These are phyloP conservation scores for Cyprinodon brontotheroides DNA, from an alignment of 2,113 vertebrate species.

Conservation along the genomic window DNA sequence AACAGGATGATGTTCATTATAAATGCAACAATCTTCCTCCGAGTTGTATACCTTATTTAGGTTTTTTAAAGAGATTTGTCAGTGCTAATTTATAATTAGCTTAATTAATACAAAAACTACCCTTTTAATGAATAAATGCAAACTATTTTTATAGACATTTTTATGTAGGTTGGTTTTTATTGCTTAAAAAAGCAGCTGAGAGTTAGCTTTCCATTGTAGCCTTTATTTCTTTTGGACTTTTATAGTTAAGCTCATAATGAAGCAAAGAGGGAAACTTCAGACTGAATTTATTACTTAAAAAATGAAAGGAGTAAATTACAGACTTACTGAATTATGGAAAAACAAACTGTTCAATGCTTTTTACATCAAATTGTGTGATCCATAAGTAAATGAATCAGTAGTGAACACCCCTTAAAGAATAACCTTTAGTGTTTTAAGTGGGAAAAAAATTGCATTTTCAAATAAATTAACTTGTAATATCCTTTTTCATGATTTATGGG, in stretches of 20 bases:
- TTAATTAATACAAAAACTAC: background rate
- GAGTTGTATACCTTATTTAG: background rate
- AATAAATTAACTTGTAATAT: background rate
- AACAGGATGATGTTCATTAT: background rate
- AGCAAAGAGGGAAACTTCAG: background rate
- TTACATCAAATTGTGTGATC: background rate
- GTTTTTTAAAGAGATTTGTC: background rate
- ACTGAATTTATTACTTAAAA: background rate
- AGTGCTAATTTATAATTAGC: background rate
- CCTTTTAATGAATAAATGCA: no score
- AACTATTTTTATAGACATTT: background rate
- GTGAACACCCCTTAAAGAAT: background rate
- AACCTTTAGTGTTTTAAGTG: background rate
- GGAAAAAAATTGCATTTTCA: background rate
- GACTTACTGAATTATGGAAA: background rate
- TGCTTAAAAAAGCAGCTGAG: background rate
- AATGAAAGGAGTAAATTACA: background rate
- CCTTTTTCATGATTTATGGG: no score
- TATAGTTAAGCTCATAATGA: no score
- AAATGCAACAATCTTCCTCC: background rate
- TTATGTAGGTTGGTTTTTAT: background rate
- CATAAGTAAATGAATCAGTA: no score
- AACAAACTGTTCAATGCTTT: background rate
- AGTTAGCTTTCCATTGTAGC: background rate
- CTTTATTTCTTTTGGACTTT: background rate